Conservation (phyloP, 2,113 vertebrate species). For the Petroica traversi region DNA sequence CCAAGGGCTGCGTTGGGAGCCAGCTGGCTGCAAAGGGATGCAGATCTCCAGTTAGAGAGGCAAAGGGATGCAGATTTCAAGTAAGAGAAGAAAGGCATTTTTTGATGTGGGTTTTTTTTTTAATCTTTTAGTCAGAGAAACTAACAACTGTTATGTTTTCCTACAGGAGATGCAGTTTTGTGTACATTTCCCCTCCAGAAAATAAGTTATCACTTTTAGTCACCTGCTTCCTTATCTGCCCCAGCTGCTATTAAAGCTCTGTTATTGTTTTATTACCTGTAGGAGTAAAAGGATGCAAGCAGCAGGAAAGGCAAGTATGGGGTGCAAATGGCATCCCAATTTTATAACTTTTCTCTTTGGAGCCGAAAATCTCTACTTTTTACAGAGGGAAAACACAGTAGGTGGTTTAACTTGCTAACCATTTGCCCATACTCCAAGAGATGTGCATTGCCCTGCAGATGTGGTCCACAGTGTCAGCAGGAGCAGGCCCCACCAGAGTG, state of each 20-base stretch:
- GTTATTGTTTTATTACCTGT: background rate
- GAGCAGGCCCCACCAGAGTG: background rate
- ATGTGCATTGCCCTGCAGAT: background rate
- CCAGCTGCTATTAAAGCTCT: background rate
- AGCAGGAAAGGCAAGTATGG: background rate
- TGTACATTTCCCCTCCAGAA: background rate
- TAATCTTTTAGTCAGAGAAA: background rate
- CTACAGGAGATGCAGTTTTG: background rate
- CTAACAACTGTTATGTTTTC: background rate
- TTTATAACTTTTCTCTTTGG: background rate
- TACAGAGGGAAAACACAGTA: background rate
- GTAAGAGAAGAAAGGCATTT: background rate
- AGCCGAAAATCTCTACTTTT: background rate
- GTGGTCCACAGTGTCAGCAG: background rate
- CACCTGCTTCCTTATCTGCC: background rate
- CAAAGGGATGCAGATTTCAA: background rate
- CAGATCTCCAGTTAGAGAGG: background rate
- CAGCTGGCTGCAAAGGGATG: conserved; percentile 31
- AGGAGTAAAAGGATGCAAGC: background rate
- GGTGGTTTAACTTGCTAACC: background rate
- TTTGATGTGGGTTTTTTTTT: background rate
- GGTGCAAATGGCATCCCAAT: background rate
- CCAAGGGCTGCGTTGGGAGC: background rate
- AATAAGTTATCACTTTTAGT: background rate
- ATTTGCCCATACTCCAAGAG: background rate